Conservation (phyloP, 1,140 invertebrate species). For the Bombus soroeensis region DNA sequence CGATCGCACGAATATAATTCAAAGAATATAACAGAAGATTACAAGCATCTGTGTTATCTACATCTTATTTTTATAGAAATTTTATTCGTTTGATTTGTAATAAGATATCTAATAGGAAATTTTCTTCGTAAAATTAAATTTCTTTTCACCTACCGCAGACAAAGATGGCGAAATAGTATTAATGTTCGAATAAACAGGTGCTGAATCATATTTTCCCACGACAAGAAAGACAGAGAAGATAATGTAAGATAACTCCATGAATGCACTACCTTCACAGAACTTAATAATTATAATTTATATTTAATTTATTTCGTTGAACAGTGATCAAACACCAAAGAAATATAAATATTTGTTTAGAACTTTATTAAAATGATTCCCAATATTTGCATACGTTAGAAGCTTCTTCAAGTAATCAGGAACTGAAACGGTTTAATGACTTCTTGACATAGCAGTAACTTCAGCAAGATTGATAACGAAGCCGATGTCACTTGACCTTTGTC, state of each 20-base stretch:
- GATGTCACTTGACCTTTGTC: not conserved
- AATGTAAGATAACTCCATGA: not conserved
- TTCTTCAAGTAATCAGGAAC: not conserved
- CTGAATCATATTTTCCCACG: not conserved
- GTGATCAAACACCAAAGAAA: not conserved
- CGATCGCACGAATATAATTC: no score
- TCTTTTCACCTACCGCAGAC: constrained; percentile 8
- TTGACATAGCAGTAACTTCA: not conserved
- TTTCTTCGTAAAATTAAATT: not conserved
- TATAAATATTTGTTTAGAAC: not conserved
- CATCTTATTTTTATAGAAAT: no score
- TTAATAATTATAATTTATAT: no score
- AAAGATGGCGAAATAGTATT: not conserved
- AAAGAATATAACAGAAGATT: no score
- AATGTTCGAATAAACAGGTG: not conserved
- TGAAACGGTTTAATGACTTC: not conserved
- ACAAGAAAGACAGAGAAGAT: not conserved
- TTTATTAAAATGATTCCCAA: not conserved
- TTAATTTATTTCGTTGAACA: not conserved
- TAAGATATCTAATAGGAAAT: not conserved
- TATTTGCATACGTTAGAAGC: not conserved
- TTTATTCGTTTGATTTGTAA: no score
- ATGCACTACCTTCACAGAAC: not conserved
- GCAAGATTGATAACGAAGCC: constrained; percentile 3
- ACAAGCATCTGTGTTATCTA: no score